Conservation (phyloP, 2,888 invertebrate species). For the Tholera decimalis region DNA sequence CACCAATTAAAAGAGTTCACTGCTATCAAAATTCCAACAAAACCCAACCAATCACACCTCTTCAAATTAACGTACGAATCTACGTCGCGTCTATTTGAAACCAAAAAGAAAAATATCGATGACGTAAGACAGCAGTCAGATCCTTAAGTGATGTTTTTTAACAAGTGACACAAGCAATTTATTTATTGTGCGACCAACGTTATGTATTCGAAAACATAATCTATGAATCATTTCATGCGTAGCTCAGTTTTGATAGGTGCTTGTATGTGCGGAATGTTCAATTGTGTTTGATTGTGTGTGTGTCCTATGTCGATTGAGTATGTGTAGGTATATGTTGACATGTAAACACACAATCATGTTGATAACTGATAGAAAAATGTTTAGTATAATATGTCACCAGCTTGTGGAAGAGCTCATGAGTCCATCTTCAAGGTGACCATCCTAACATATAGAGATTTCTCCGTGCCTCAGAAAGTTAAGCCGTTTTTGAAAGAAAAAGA, state of each 20-base stretch:
- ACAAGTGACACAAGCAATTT: conserved; percentile 36
- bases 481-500: too few species aligned
- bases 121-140: background rate
- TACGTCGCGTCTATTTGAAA: background rate
- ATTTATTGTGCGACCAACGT: conserved; percentile 15
- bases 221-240: conserved; percentile 34
- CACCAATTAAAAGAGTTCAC: too few species aligned
- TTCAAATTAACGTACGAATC: background rate
- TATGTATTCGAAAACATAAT: conserved; percentile 38
- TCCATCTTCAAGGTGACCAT: too few species aligned
- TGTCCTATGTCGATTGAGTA: background rate
- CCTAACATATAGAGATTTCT: too few species aligned
- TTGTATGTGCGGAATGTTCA: conserved; percentile 2
- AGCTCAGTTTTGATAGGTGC: conserved; percentile 1
- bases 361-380: background rate
- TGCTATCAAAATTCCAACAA: too few species aligned
- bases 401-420: too few species aligned
- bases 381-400: too few species aligned
- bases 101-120: background rate
- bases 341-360: background rate
- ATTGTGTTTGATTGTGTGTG: background rate
- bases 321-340: background rate
- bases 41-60: background rate
- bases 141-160: conserved; percentile 7
- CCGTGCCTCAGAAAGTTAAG: too few species aligned